Evolutionary conservation across 2,797 vertebrate species (phyloP), one percentile per base, ranked within the genome.

Genomic region (Percopsis omiscomaycus): DNA sequence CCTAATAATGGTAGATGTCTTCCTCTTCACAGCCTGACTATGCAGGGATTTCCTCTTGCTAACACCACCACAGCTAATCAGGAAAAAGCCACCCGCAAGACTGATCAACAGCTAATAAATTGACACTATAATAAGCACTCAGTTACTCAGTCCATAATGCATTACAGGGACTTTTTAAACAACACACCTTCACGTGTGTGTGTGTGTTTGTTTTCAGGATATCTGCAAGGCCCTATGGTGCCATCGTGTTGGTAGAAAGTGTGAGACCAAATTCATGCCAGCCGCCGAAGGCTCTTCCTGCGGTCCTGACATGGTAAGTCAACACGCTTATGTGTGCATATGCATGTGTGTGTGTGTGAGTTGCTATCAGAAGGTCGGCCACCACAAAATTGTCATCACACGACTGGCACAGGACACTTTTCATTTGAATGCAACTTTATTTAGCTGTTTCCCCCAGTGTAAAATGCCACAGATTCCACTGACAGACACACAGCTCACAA

Each of bases 161-260:
- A 42, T 5, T 42, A 2, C 37, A 42, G 9, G 37, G 37, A 42
- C 37, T 9, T 42, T 32, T 50, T 61, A 32, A n/a, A n/a, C 30
- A 49, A 48, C 46, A 29, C 45, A 44, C 44, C 22, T 42, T 6
- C 52, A 32, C 42, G 44, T 48, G 46, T 65, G 27, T 65, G 63
- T 59, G 48, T 59, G 61, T 81, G 45, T 69, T 67, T 28, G 22
- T 15, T 77, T 82, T 22, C 86, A 97, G 95, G 95, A 97, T 75
- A 95, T 97, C 84, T 97, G 95, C 84, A 97, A 97, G 88, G 95
- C 95, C 66, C 88, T 97, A 62, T 97, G 95, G 95, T 97, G 95
- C 85, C 95, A 97, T 75, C 93, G 94, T 16, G 71, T 92, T 65
- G 95, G 95, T 56, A 94, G 95, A 81, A 96, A 95, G 89, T 97